Base-by-base conservation (phyloP, 2,888 invertebrate genomes). In the Neoascia interrupta region DNA sequence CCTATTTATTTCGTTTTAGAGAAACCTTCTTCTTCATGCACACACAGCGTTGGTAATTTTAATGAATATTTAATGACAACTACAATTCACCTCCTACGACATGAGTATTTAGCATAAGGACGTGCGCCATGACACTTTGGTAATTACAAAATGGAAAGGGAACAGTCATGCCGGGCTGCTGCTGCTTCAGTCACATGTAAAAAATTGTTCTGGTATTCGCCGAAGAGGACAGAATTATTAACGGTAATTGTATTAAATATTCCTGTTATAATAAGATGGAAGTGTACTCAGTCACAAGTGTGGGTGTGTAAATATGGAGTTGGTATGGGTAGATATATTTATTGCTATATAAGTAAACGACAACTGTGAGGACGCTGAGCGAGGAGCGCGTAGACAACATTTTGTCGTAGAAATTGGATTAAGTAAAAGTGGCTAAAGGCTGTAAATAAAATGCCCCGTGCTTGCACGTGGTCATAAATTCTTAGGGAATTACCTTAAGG, bases 51-150 rank as follows among this genome's bases (percentile, higher is more conserved):
- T 73, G 79, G 73, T 45, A 73, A 73, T 79, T 79, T 73, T 79
- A 79, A 79, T 79, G 79, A 79, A 79, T 79, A 79, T 79, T 79
- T 79, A 73, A 68, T 61, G 79, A 68, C 73, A 79, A 68, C 79
- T 61, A 79, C 79, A 79, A 73, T 56, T 72, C 66, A 79, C 49
- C 72, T 53, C 21, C 26, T 36, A 47, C 54, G 61, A 68, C 61
- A 72, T 47, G 66, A 79, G 72, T 72, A 72, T 66, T 66, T 66
- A 79, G 54, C 60, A 73, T 76, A 66, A 72, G 66, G 56, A 79
- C 54, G 66, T 73, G 66, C 43, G 39, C 56, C 79, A 73, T 66
- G 79, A 73, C 76, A 76, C 70, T 60, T 73, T 39, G 37, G 61
- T 68, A 79, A 79, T 79, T 79, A 79, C 66, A 61, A 73, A 79